These are phyloP conservation scores for Tetramorium bicarinatum DNA, from an alignment of 2,888 invertebrate species.

Conservation along the genomic window DNA sequence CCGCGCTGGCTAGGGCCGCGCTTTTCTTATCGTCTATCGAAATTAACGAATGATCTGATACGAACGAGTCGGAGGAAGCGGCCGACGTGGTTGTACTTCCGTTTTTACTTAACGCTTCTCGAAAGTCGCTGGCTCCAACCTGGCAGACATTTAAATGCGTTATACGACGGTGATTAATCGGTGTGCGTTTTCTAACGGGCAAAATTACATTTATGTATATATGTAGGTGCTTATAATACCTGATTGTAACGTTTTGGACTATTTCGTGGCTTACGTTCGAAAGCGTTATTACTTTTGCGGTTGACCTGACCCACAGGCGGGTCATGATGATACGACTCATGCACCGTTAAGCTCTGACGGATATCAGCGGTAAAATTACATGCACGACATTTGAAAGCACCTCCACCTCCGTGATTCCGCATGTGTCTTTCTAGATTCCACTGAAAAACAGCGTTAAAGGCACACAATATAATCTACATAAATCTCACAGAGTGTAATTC, in stretches of 20 bases:
- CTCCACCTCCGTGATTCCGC: constrained; percentile 95
- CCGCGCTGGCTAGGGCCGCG: constrained; percentile 83
- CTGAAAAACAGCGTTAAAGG: constrained; percentile 71
- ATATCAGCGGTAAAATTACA: constrained; percentile 97
- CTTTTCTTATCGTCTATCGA: constrained; percentile 75
- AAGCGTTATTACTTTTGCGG: constrained; percentile 79
- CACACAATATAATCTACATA: constrained; percentile 30
- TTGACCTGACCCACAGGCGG: constrained; percentile 91
- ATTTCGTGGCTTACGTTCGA: constrained; percentile 82
- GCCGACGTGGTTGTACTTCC: constrained; percentile 62
- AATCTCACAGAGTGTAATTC: constrained; percentile 7
- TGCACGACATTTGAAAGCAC: constrained; percentile 94
- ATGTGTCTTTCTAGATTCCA: constrained; percentile 98
- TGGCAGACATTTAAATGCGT: constrained; percentile 56
- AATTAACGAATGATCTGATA: constrained; percentile 66
- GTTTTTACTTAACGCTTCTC: constrained; percentile 70
- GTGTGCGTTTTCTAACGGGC: neutral
- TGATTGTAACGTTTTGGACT: constrained; percentile 84
- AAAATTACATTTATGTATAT: neutral
- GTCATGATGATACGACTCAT: constrained; percentile 96
- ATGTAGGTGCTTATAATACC: constrained; percentile 68
- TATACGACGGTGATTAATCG: neutral
- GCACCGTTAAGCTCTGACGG: constrained; percentile 96
- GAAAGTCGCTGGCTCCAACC: constrained; percentile 84
- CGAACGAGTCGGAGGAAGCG: constrained; percentile 62